Base-by-base conservation (phyloP, 2,797 vertebrate species). In the Chrosomus eos region DNA sequence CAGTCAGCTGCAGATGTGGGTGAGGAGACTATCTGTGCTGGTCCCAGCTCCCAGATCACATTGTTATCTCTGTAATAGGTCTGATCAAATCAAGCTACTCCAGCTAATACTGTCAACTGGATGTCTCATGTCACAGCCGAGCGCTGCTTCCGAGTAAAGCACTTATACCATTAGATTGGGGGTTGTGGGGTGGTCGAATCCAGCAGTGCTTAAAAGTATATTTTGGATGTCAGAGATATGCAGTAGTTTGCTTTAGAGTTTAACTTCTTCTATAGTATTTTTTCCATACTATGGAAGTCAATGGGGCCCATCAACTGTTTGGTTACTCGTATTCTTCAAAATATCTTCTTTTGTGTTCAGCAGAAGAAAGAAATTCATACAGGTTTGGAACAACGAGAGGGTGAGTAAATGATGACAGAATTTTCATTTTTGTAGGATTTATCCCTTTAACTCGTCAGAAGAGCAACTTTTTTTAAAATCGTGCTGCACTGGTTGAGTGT, bases 1-100 rank as follows among this genome's bases (percentile, higher is more conserved):
- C 88, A 87, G 87, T 89, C 73, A 33, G 43, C 83, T 26, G 26
- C 31, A 82, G 81, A 88, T 87, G 55, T 66, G 74, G 66, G 14
- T 81, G 79, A 58, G 66, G 43, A 81, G 36, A 38, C 19, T 67
- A 33, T 53, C 62, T 67, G 64, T 67, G 79, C 64, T 10, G 4
- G 62, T 81, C 66, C 48, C 66, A 55, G 66, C 43, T 71, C 67
- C 66, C 66, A 58, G 80, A 71, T 81, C 66, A 71, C 5, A 51
- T 68, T 81, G 45, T 81, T 40, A 80, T 80, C 62, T 2, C 80
- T 36, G 48, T 81, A 75, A 74, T 70, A 53, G 43, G 40, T 23
- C 68, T 85, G 76, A 81, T 81, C 66, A 68, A 81, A 81, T 71
- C 80, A 71, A 70, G 48, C 66, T 53, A 58, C 66, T 58, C 23